Base-by-base conservation (phyloP, 1,140 invertebrate species). In the Hestina assimilis region DNA sequence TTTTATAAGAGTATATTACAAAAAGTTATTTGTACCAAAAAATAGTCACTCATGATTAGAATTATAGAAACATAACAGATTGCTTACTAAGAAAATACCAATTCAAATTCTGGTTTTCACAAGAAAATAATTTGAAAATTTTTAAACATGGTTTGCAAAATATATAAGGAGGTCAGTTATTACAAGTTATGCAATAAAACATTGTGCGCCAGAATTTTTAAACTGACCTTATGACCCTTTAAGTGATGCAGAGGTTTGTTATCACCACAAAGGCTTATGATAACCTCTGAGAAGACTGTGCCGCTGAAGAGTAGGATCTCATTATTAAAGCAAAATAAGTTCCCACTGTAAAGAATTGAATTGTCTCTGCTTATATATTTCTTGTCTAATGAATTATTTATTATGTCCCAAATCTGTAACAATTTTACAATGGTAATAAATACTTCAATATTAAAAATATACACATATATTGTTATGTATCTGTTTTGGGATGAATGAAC, bases 311-410 rank as follows among this genome's bases (percentile, higher is more conserved):
- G 75, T 21, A 87, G 48, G 0, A 85, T 58, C 35, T 69, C 74
- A 53, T 79, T 68, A n/a, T 21, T 48, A 19, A 28, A 85, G 14
- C 0, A 58, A 59, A 5, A 78, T 8, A 0, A 87, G 59, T n/a
- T 20, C 1, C 81, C 84, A 66, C 84, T 82, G 59, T 87, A 87
- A 4, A 87, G 55, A 19, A 87, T 87, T 0, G 82, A 87, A 54
- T 85, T 85, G 12, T 87, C 65, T 50, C 55, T 72, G 43, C 71
- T 75, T 1, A 52, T 19, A 28, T 72, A 40, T 26, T 72, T 14
- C 6, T 41, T 42, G 20, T 59, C 21, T 8, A 72, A 19, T 6
- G 12, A 43, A 61, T 59, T 19, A 1, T 48, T 61, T 38, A 19
- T 17, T 41, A 38, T 61, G 12, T 79, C 45, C 80, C 82, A 87